Percentiles rank a stretch among this genome's conserved stretches.
Conservation (phyloP, 92 coral and sea anemone genomes). For the Bergia puertoricense region DNA sequence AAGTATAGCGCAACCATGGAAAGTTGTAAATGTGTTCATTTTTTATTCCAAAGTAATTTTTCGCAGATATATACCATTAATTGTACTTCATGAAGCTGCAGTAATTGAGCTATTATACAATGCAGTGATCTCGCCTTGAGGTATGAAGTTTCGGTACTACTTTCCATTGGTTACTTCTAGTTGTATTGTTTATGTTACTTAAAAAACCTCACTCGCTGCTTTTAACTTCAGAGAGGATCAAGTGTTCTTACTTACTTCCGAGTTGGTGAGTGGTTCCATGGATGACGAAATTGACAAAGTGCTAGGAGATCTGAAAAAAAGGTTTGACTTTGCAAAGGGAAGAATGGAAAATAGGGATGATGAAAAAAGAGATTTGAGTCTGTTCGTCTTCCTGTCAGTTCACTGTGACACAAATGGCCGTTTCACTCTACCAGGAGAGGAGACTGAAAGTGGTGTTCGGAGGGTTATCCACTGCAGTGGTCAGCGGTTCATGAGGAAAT, state of each 20-base stretch:
- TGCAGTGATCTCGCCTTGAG: no score
- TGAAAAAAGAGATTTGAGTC: not conserved
- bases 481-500: not conserved
- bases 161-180: no score
- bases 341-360: not conserved
- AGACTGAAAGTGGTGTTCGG: not conserved
- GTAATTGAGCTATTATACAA: no score
- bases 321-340: not conserved
- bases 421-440: not conserved
- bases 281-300: not conserved
- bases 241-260: not conserved
- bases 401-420: not conserved
- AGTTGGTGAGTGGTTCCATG: not conserved
- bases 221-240: not conserved
- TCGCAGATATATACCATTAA: no score
- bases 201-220: not conserved
- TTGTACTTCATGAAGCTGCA: no score
- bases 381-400: not conserved
- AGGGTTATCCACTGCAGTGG: not conserved
- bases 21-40: no score
- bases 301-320: not conserved
- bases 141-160: no score
- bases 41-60: no score
- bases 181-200: no score
- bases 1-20: no score